Base-by-base conservation (phyloP, 2,888 invertebrate genomes). In the Melinaea menophilus region DNA sequence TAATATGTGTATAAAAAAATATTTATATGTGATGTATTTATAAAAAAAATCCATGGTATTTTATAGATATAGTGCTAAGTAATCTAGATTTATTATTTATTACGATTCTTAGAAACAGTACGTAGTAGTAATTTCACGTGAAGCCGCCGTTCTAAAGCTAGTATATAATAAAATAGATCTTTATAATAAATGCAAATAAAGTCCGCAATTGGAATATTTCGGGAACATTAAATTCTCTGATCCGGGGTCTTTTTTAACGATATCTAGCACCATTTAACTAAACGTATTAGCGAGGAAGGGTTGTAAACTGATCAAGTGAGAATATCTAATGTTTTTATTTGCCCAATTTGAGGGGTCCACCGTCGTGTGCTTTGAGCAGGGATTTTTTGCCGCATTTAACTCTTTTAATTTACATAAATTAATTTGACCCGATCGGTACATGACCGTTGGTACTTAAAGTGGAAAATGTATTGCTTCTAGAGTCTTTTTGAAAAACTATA, bases 261-360 rank as follows among this genome's bases (percentile, higher is more conserved):
- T 82, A 79, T 79, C 79, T 77, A 73, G 83, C 85, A 76, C 79
- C 86, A 89, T 90, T 89, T 80, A 87, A 86, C 88, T 85, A 81
- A 86, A 81, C 78, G 79, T 82, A 82, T 85, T 84, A 84, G 74
- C 73, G 64, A 72, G 74, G 74, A 82, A 84, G 85, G 88, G 87
- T 87, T 82, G 82, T 76, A 74, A 79, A 75, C 84, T 80, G 85
- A 88, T 90, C 88, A 84, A 88, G 82, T 86, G 88, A 81, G 80
- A 84, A 80, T 77, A 77, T 81, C 79, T 84, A 84, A 88, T 88
- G 90, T 86, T 86, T 88, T 86, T 84, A 85, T 86, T 85, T 80
- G 78, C 72, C 66, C 78, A 75, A 74, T 77, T 77, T 69, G 65
- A 68, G 69, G 65, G 66, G 55, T 55, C 48, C 71, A 62, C 63